Conservation (phyloP, 1,140 invertebrate species). For the Philaenus spumarius region DNA sequence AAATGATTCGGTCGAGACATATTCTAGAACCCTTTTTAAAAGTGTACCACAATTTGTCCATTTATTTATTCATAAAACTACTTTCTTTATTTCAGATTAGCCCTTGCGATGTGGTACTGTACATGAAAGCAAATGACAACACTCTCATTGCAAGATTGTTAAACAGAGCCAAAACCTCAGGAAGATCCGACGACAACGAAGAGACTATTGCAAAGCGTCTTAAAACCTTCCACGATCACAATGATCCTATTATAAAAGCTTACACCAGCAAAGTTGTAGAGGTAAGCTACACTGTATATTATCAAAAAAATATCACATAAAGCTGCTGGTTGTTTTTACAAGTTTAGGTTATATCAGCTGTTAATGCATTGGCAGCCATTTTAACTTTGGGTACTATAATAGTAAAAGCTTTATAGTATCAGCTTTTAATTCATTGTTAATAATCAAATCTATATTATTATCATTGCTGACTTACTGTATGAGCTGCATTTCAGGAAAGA, state of each 20-base stretch:
- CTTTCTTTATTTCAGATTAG: conserved; percentile 61
- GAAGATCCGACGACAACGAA: conserved; percentile 95
- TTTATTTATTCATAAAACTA: no score
- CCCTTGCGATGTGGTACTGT: conserved; percentile 71
- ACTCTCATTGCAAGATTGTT: conserved; percentile 79
- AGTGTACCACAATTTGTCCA: no score
- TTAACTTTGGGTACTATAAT: neutral
- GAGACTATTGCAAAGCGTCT: conserved; percentile 93
- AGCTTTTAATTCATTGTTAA: neutral
- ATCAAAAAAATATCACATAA: conserved; percentile 15
- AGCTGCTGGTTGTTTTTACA: neutral
- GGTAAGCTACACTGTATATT: conserved; percentile 65
- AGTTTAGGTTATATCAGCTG: neutral
- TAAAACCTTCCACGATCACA: conserved; percentile 87
- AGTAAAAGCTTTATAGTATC: neutral
- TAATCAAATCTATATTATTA: neutral
- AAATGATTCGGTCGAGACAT: no score
- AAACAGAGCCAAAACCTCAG: conserved; percentile 78
- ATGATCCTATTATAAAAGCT: conserved; percentile 79
- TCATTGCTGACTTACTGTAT: neutral
- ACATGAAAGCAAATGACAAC: conserved; percentile 77
- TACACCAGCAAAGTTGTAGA: conserved; percentile 74
- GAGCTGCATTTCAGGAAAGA: conserved; percentile 24
- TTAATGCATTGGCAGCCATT: neutral
- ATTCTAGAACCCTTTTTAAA: no score